phyloP scores from a whole-genome alignment of 2,113 vertebrate species.

The Illadopsis cleaveri region DNA sequence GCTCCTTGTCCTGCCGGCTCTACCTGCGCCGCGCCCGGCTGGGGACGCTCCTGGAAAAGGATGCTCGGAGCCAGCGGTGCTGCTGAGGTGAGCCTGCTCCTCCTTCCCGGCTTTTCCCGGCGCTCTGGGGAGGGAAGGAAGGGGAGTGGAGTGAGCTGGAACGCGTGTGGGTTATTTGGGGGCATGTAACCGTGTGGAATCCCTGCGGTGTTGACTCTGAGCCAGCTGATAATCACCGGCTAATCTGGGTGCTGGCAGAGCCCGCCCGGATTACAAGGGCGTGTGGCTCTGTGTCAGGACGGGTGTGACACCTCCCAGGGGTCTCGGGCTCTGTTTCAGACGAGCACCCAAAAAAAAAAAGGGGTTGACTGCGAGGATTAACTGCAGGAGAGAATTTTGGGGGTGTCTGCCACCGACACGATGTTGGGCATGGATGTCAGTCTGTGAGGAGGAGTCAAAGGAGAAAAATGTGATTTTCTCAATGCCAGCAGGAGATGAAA shows the following conservation, averaged over 20 bases:
- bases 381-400: not conserved
- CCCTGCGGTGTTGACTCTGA: not conserved
- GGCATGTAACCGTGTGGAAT: not conserved
- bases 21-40: fast-evolving
- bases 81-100: conserved; percentile 1
- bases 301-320: fast-evolving
- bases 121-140: not conserved
- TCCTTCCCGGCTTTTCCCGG: not conserved
- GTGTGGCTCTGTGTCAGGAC: not conserved
- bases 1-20: not conserved
- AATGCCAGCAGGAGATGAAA: not conserved
- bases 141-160: not conserved
- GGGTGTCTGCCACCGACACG: fast-evolving
- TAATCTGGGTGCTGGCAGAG: conserved; percentile 11
- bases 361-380: not conserved
- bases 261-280: not conserved
- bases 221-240: not conserved
- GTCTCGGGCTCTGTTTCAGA: fast-evolving
- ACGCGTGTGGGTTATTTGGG: not conserved
- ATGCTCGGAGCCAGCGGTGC: not conserved
- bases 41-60: not conserved
- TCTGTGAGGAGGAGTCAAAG: not conserved
- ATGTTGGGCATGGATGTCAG: not conserved
- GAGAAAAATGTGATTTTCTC: not conserved
- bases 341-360: not conserved